Conservation (phyloP, 1,140 invertebrate genomes). For the Pseudomyrmex gracilis region DNA sequence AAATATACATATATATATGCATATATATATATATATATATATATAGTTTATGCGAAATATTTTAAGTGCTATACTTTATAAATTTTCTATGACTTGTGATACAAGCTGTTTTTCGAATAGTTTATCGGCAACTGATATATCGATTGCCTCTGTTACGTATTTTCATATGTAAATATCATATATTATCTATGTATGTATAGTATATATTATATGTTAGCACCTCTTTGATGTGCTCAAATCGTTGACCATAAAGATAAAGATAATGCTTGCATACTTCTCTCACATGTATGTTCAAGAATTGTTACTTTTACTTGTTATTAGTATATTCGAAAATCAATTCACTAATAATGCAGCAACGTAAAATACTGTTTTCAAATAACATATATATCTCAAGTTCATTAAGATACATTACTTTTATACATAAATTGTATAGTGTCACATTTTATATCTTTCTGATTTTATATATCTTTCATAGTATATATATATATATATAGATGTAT, state of each 20-base stretch:
- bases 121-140: too few relatives aligned
- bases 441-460: slow-evolving; percentile 19
- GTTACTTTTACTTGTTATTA: background rate
- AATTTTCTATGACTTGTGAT: slow-evolving; percentile 37
- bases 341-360: slow-evolving; percentile 35
- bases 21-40: background rate
- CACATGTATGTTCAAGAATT: background rate
- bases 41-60: slow-evolving; percentile 14
- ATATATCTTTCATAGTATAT: slow-evolving; percentile 3
- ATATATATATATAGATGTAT: slow-evolving; percentile 4
- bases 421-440: background rate
- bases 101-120: too few relatives aligned
- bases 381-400: background rate
- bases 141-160: too few relatives aligned
- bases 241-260: slow-evolving; percentile 23
- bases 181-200: too few relatives aligned
- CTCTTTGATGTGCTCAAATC: slow-evolving; percentile 36
- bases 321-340: slow-evolving; percentile 14
- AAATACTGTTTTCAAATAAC: slow-evolving; percentile 34
- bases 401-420: slow-evolving; percentile 23
- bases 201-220: slow-evolving; percentile 39
- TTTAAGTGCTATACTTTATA: slow-evolving; percentile 37
- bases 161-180: too few relatives aligned
- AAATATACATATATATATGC: too few relatives aligned
- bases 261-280: slow-evolving; percentile 41